Percentiles rank a stretch among this genome's conserved stretches.
Conservation (phyloP, 1,140 invertebrate species). For the Trinorchestia longiramus region DNA sequence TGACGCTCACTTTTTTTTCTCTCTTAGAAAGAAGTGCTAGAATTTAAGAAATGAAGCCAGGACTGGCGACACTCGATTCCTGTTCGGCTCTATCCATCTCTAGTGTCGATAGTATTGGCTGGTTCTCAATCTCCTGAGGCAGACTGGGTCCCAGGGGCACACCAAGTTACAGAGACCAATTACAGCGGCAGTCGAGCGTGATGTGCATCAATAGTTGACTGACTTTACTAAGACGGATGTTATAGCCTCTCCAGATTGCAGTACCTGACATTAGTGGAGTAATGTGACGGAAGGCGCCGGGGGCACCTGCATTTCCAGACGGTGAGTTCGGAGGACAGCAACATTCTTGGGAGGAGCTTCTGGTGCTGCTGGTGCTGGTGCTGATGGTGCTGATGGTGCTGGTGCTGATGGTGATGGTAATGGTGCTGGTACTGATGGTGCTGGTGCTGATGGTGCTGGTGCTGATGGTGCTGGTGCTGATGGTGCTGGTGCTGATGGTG, state of each 20-base stretch:
- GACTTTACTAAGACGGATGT: background rate
- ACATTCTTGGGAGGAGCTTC: background rate
- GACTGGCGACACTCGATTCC: conserved; percentile 31
- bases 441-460: background rate
- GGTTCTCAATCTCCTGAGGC: background rate
- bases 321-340: background rate
- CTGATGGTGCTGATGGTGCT: too few relatives aligned
- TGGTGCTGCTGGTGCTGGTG: background rate
- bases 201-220: background rate
- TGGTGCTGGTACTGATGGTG: too few relatives aligned
- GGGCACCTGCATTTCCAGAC: background rate
- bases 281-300: background rate
- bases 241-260: conserved; percentile 10
- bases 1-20: background rate
- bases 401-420: too few relatives aligned
- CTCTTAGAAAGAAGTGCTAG: background rate
- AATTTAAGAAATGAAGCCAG: background rate
- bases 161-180: conserved; percentile 8
- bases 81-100: background rate
- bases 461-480: too few relatives aligned
- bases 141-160: background rate
- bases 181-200: background rate
- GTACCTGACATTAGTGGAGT: background rate
- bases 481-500: too few relatives aligned
- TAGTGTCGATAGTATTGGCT: conserved; percentile 15